Base-by-base conservation (phyloP, 37 sponge, comb jelly and placozoan species). In the Halisarca cf. caerulea region DNA sequence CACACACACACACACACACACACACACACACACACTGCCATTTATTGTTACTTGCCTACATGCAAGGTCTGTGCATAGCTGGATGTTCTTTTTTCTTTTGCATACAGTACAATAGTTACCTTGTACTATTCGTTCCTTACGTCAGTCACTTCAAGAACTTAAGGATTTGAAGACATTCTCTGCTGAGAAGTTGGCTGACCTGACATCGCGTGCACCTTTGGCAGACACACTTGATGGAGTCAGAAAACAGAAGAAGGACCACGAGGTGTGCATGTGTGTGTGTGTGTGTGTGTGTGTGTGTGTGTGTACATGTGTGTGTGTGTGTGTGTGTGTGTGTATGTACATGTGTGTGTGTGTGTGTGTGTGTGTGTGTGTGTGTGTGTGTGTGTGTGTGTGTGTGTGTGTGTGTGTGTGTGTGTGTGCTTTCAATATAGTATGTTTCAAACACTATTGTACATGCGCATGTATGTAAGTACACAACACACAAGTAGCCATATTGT, bases 221-320 rank as follows among this genome's bases (percentile, higher is more conserved):
- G 59, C 80, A 45, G 58, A 80, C 80, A 55, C 80, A 9, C 59
- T 80, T 33, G 59, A 53, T 14, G 59, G 80, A 8, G 58, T 80
- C 34, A 80, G 11, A 36, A 80, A 11, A 25, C 80, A 80, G 59
- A 53, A 80, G 11, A 36, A 80, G 34, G 33, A 27, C 17, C 80
- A 80, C 6, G 54, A 45, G 2, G 58, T 80, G 35, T 7, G 58
- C n/a, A 27, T 41, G 28, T 64, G 28, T 64, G 66, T 30, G 32
- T 64, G 66, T 30, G 32, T 64, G 66, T 30, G 32, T 64, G 66
- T 30, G 32, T 64, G 66, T 30, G 32, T 64, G 66, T 30, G 32
- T 64, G 66, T 30, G 32, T 64, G 66, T 30, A 7, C 14, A 17
- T 30, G 32, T 64, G 66, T 30, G 32, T 64, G 66, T 30, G 32